Conservation (phyloP, 1,140 invertebrate genomes). For the Hydropsyche tenuis region DNA sequence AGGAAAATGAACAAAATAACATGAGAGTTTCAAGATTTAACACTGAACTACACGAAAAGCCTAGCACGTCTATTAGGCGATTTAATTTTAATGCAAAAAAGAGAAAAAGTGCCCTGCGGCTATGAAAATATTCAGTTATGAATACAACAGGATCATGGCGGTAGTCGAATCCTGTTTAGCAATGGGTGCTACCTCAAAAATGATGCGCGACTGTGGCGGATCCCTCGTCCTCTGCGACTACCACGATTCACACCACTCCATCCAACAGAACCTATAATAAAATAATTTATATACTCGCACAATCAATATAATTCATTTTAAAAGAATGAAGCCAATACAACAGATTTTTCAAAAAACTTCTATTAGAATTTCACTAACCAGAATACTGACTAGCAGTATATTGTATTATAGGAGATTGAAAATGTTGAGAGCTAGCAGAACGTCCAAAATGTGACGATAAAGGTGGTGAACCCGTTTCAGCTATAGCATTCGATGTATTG, state of each 20-base stretch:
- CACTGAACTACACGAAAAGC: background rate
- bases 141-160: slow-evolving; percentile 34
- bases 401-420: slow-evolving; percentile 45
- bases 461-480: slow-evolving; percentile 32
- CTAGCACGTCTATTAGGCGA: background rate
- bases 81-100: background rate
- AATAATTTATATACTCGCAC: too few species aligned
- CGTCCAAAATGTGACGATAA: slow-evolving; percentile 38
- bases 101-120: background rate
- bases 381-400: slow-evolving; percentile 44
- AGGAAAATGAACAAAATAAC: background rate
- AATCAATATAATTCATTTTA: too few species aligned
- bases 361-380: slow-evolving; percentile 34
- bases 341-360: too few species aligned
- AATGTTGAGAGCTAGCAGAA: slow-evolving; percentile 40
- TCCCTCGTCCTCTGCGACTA: slow-evolving; percentile 41
- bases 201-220: slow-evolving; percentile 42
- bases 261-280: slow-evolving; percentile 31
- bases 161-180: slow-evolving; percentile 42
- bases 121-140: background rate
- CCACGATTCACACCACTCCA: slow-evolving; percentile 42
- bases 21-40: background rate
- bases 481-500: slow-evolving; percentile 7
- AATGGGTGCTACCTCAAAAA: slow-evolving; percentile 49
- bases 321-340: too few species aligned